Evolutionary conservation across 2,113 vertebrate genomes (phyloP), one percentile per base, ranked within the genome.

Genomic region (Pteropus alecto): DNA sequence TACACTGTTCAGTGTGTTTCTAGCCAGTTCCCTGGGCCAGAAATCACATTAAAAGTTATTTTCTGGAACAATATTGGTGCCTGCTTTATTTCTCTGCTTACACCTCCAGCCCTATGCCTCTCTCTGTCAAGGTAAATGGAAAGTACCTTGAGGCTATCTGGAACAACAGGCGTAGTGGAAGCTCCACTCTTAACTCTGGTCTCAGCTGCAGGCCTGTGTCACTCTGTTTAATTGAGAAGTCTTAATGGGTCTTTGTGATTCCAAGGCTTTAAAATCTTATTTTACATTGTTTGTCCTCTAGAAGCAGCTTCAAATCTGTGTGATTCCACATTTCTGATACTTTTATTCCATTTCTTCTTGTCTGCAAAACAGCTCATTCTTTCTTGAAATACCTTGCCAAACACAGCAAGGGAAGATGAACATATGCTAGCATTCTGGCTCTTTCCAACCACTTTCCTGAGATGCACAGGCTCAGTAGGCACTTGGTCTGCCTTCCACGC

Each of bases 401-500:
- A 60, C 96, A n/a, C 97, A 97, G 96, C 85, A 82, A 97, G 96
- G 58, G 90, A 95, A 97, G 87, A 95, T 63, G 93, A 97, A 74
- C 97, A 98, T 98, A 97, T 98, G 97, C 93, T 94, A 63, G 92
- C 95, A 91, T 94, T 95, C 93, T 97, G 97, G 85, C 93, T 97
- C 81, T 73, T 88, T 79, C 91, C 90, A 96, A 85, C 73, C 56
- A 14, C 56, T 81, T 95, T 77, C 78, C 93, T 0, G 12, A 94
- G 94, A 76, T 11, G 43, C 95, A 79, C 63, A 6, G 74, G 61
- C 87, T 89, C 89, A 6, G 87, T 87, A 89, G 94, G 96, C 93
- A 92, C 96, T 85, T 61, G 84, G 93, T 97, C 96, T 89, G 86
- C 81, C 73, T 97, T 98, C 70, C 95, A 79, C 19, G 54, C 96